Evolutionary conservation across 2,888 invertebrate species (phyloP), one percentile per base, ranked within the genome.

Genomic region (Melanotus villosus): DNA sequence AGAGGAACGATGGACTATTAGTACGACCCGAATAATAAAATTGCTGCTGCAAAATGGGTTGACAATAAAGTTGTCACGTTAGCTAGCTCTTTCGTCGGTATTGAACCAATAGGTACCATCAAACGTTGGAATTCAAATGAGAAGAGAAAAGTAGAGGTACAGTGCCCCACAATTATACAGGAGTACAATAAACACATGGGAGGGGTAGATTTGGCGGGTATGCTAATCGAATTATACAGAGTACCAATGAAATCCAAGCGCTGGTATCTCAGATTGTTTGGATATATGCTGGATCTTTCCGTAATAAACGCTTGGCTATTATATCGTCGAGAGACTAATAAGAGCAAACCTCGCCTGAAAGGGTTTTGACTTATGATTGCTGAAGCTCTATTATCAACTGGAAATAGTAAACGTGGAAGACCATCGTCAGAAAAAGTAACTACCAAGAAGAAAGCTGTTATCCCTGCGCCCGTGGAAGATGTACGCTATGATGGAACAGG

Each of bases 191-290:
- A 5, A 14, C 30, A 52, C 14, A 30, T 52, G 52, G 52, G 32
- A 12, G 52, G 52, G 2, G 52, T 52, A 2, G 52, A 52, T 32
- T 21, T 52, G 26, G 52, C 52, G 7, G 32, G 23, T 30, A 52
- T 52, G 52, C 6, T 32, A 2, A 32, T 56, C 30, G 34, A 32
- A 18, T 36, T 56, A 9, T 56, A 56, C 21, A 7, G 52, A 34
- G 32, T 32, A n/a, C 18, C 18, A n/a, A 9, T 56, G 16, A 34
- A 34, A 34, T 36, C 56, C 6, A 19, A 45, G 2, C 3, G 34
- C 1, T 52, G 52, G 52, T 26, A 52, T 9, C 14, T 52, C 2
- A n/a, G 7, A 52, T 3, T 52, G 1, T 52, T 52, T 26, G 9
- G 23, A 26, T 21, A 30, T n/a, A 30, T 52, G 9, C 4, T 26